Conservation (phyloP, 64 coral and sea anemone species). For the Montipora foliosa region DNA sequence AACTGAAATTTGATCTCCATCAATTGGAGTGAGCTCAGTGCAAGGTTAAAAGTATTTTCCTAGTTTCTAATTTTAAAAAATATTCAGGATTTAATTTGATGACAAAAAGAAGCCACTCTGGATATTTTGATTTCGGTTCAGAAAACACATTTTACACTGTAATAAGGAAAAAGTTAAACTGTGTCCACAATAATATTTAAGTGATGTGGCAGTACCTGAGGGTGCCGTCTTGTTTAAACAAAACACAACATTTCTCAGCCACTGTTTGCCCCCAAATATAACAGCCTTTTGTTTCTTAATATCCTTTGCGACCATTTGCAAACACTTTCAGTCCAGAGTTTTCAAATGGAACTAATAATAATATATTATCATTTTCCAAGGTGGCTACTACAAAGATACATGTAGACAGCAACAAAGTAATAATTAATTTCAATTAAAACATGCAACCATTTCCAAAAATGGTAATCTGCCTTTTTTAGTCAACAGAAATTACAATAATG, state of each 20-base stretch:
- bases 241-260: constrained; percentile 10
- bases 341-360: not conserved
- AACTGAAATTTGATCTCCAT: not conserved
- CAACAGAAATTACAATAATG: not conserved
- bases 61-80: not conserved
- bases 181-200: not conserved
- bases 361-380: not conserved
- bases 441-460: not conserved
- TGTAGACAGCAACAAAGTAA: not conserved
- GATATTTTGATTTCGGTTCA: not conserved
- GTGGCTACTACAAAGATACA: not conserved
- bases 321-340: not conserved
- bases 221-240: constrained; percentile 12
- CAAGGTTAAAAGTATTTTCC: no score
- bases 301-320: constrained; percentile 12
- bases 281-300: constrained; percentile 20
- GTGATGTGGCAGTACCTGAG: constrained; percentile 17
- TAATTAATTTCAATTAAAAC: not conserved
- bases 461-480: not conserved
- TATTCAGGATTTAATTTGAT: no score
- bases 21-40: not conserved
- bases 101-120: not conserved
- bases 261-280: not conserved
- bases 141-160: not conserved
- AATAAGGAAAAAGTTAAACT: not conserved